A percentile compares a stretch with the other conserved stretches of the same genome.
Evolutionary conservation across 2,113 vertebrate genomes (phyloP).

Genomic region (Crypturellus undulatus): DNA sequence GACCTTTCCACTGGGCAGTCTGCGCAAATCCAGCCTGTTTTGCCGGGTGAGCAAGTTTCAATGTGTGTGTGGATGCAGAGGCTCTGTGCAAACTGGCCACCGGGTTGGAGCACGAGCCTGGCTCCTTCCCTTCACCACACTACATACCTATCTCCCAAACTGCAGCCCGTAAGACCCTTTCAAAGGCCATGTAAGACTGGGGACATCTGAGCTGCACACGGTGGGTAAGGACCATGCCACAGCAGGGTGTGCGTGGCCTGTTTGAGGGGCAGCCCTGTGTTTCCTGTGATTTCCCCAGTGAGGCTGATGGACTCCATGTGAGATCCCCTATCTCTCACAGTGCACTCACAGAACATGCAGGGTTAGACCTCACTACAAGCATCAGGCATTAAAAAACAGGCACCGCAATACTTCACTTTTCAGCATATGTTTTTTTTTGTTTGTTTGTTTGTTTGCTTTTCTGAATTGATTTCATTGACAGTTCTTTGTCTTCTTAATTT

Average conservation of each 20-base stretch:
- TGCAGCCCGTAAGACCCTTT: background rate
- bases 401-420: background rate
- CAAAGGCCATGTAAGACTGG: background rate
- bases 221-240: background rate
- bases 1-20: background rate
- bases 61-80: background rate
- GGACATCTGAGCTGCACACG: background rate
- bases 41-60: background rate
- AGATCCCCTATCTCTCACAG: background rate
- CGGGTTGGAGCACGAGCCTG: background rate
- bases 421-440: background rate
- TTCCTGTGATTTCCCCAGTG: background rate
- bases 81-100: background rate
- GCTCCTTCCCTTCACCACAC: background rate
- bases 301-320: accelerated
- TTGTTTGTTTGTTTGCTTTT: too few species aligned
- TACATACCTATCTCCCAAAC: background rate
- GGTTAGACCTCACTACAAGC: background rate
- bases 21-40: background rate
- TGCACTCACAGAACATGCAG: accelerated
- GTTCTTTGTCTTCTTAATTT: background rate
- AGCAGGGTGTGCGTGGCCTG: background rate
- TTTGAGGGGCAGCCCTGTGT: background rate
- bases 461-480: background rate
- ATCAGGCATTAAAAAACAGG: background rate